phyloP scores from a whole-genome alignment of 2,797 vertebrate genomes.

The Phoebastria nigripes region DNA sequence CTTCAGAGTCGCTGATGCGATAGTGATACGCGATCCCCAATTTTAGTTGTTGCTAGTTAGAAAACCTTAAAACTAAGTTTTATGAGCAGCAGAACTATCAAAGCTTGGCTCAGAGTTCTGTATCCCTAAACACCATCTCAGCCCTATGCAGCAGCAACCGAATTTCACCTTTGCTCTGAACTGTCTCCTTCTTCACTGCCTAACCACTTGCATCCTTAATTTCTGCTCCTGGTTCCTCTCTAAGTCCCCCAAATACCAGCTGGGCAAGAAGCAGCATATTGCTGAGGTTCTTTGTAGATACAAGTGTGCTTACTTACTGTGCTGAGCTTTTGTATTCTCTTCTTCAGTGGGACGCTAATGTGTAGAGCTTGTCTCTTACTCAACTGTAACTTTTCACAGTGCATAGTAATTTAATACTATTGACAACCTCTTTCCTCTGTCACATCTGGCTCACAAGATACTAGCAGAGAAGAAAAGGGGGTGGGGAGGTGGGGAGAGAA shows the following conservation, averaged over 20 bases:
- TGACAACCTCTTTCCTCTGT: not conserved
- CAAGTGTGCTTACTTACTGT: not conserved
- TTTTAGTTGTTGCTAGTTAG: not conserved
- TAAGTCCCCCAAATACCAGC: not conserved
- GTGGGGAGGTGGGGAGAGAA: not conserved
- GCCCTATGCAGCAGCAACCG: not conserved
- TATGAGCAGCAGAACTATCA: not conserved
- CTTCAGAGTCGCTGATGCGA: not conserved
- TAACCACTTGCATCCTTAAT: not conserved
- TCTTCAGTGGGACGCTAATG: not conserved
- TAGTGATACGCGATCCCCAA: not conserved
- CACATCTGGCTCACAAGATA: not conserved
- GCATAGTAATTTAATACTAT: not conserved
- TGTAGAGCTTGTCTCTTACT: not conserved
- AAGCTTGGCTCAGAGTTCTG: not conserved
- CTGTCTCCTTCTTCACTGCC: not conserved
- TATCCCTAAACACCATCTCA: not conserved
- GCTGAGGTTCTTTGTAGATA: not conserved
- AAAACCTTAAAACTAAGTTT: not conserved
- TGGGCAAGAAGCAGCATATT: not conserved
- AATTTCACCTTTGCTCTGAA: not conserved
- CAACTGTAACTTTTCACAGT: not conserved
- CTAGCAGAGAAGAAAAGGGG: not conserved
- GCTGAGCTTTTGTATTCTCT: not conserved
- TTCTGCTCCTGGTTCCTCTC: not conserved